Conservation (phyloP, 2,888 invertebrate species). For the Lissonota sp. region DNA sequence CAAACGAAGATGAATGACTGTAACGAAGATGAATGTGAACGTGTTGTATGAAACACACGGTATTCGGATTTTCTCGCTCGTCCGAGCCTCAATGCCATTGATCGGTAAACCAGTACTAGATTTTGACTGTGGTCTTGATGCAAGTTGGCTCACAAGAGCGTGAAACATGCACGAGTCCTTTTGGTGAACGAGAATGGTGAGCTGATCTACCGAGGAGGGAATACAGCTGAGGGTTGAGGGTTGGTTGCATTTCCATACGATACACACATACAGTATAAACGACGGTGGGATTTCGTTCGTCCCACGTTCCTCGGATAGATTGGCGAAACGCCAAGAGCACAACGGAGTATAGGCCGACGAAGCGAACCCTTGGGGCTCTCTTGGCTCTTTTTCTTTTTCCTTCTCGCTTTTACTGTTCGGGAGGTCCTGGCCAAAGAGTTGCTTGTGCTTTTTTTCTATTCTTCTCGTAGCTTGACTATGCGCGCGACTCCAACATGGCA, state of each 20-base stretch:
- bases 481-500: conserved; percentile 68
- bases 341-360: conserved; percentile 46
- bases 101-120: conserved; percentile 51
- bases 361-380: conserved; percentile 51
- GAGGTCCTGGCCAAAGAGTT: conserved; percentile 5
- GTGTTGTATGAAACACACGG: conserved; percentile 29
- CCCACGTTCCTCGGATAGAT: conserved; percentile 60
- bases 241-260: conserved; percentile 65
- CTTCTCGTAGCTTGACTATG: conserved; percentile 21
- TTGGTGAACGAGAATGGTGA: conserved; percentile 39
- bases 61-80: conserved; percentile 19
- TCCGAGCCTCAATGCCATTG: conserved; percentile 46
- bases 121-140: conserved; percentile 3
- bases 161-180: conserved; percentile 56
- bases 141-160: conserved; percentile 3
- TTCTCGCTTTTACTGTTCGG: background rate
- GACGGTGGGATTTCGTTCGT: conserved; percentile 45
- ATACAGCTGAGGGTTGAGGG: conserved; percentile 17
- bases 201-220: background rate
- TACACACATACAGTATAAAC: conserved; percentile 45
- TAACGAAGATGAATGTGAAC: conserved; percentile 62
- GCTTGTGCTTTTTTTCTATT: conserved; percentile 17
- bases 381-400: background rate
- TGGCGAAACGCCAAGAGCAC: conserved; percentile 64
- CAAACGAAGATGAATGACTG: conserved; percentile 39